Conservation (phyloP, 2,113 vertebrate species). For the Spea multiplicata region DNA sequence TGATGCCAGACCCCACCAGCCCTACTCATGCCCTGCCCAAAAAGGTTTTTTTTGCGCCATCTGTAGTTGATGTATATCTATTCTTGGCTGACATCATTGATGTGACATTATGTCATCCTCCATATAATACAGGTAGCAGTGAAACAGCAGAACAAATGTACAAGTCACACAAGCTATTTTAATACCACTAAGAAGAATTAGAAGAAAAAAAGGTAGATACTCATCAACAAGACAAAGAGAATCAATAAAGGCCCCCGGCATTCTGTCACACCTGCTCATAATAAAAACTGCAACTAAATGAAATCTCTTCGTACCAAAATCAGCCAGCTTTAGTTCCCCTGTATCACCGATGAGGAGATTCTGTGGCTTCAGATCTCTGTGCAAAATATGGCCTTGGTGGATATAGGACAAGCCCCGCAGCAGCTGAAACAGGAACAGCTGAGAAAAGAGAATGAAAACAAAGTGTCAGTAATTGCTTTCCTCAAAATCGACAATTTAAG, state of each 20-base stretch:
- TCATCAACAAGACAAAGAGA: not conserved
- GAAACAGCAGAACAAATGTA: too few relatives aligned
- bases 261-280: not conserved
- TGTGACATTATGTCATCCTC: too few relatives aligned
- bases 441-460: constrained; percentile 53
- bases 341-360: constrained; percentile 96
- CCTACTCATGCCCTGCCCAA: too few relatives aligned
- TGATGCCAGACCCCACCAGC: too few relatives aligned
- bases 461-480: constrained; percentile 6
- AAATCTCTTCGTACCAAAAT: constrained; percentile 85
- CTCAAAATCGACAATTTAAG: not conserved
- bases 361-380: constrained; percentile 95
- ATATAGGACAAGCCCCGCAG: constrained; percentile 94
- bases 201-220: constrained; percentile 8
- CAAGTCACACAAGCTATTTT: too few relatives aligned
- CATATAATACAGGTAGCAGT: too few relatives aligned
- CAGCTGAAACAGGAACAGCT: constrained; percentile 96
- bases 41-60: too few relatives aligned
- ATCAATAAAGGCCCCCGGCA: constrained; percentile 2
- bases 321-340: constrained; percentile 94
- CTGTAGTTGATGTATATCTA: too few relatives aligned
- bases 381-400: constrained; percentile 95
- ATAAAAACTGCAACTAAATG: not conserved
- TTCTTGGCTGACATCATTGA: too few relatives aligned
- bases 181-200: not conserved